A percentile compares a stretch with the other conserved stretches of the same genome.
Conservation (phyloP, 2,113 vertebrate species). For the Anhinga rufa region DNA sequence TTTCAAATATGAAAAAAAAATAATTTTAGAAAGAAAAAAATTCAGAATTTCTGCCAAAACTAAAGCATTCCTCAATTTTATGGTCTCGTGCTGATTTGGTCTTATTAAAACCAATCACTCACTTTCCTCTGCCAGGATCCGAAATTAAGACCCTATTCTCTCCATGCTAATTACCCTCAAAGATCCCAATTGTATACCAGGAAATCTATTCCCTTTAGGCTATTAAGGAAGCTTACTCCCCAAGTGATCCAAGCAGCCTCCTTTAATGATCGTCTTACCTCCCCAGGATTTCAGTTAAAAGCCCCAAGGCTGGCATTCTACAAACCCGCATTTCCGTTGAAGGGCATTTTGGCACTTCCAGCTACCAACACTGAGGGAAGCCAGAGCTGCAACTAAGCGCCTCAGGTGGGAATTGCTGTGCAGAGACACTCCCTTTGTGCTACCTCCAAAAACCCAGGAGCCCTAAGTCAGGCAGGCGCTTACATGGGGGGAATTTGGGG, state of each 20-base stretch:
- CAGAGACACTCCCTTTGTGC: not conserved
- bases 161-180: not conserved
- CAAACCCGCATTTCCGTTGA: not conserved
- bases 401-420: not conserved
- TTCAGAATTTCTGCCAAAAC: not conserved
- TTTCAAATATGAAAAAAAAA: not conserved
- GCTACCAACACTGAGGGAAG: not conserved
- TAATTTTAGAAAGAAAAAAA: not conserved
- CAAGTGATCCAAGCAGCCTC: not conserved
- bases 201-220: not conserved
- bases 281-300: not conserved
- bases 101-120: not conserved
- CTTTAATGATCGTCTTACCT: not conserved
- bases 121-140: not conserved
- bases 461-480: not conserved
- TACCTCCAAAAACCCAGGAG: not conserved
- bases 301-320: not conserved
- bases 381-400: not conserved
- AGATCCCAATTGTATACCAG: not conserved
- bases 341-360: not conserved
- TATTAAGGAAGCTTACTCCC: not conserved
- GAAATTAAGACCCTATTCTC: not conserved
- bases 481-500: not conserved
- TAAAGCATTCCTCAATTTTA: not conserved
- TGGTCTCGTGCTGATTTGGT: not conserved